These are phyloP conservation scores for Pseudocheirus occidentalis DNA, from an alignment of 2,797 vertebrate species.

Conservation along the genomic window DNA sequence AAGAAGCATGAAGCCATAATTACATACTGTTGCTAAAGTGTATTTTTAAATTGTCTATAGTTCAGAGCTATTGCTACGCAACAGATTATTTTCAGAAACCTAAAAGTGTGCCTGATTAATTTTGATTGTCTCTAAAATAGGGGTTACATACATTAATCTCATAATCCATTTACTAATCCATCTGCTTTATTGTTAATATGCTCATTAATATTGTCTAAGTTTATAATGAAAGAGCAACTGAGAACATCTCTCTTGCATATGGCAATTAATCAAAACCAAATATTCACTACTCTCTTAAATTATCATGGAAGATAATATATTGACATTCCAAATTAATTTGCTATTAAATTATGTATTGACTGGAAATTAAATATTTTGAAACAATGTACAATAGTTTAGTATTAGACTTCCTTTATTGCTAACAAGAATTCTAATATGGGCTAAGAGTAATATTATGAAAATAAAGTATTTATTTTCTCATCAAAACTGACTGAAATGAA, in stretches of 20 bases:
- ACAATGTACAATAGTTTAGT: conserved; percentile 33
- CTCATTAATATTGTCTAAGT: conserved; percentile 44
- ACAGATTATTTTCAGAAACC: conserved; percentile 41
- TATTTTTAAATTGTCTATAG: conserved; percentile 51
- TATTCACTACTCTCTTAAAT: conserved; percentile 36
- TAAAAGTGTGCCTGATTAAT: conserved; percentile 21
- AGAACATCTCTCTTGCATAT: conserved; percentile 52
- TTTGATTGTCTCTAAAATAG: conserved; percentile 45
- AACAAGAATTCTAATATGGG: conserved; percentile 50
- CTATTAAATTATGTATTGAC: conserved; percentile 59
- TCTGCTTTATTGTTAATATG: conserved; percentile 44
- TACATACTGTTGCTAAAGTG: background rate
- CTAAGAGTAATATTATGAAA: conserved; percentile 47
- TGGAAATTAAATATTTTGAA: conserved; percentile 57
- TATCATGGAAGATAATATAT: conserved; percentile 55
- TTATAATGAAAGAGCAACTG: conserved; percentile 42
- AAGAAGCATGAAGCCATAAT: conserved; percentile 35
- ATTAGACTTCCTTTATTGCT: conserved; percentile 46
- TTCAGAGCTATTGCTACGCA: conserved; percentile 51
- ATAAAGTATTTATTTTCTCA: conserved; percentile 33
- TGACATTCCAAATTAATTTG: conserved; percentile 65
- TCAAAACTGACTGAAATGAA: conserved; percentile 34
- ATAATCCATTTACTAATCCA: conserved; percentile 52
- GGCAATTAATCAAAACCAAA: conserved; percentile 72
- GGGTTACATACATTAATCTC: conserved; percentile 13